These are phyloP conservation scores for Orchesellides sinensis DNA, from an alignment of 2,888 invertebrate species.

Conservation along the genomic window DNA sequence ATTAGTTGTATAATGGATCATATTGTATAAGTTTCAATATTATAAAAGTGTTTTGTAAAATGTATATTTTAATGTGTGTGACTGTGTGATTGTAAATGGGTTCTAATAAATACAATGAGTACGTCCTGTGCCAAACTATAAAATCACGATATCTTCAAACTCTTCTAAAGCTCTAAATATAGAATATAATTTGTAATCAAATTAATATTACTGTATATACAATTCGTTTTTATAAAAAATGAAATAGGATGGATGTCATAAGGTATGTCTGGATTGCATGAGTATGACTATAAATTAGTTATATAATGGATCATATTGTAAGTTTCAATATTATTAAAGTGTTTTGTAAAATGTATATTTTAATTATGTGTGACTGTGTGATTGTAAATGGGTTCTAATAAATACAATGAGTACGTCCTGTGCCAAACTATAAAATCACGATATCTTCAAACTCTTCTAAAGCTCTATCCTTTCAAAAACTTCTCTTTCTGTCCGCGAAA, in stretches of 20 bases:
- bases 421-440: slow-evolving; percentile 59
- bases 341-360: slow-evolving; percentile 14
- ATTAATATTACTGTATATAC: neutral
- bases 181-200: neutral
- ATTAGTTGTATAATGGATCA: neutral
- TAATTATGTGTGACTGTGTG: slow-evolving; percentile 18
- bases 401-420: slow-evolving; percentile 62
- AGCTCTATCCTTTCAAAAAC: slow-evolving; percentile 54
- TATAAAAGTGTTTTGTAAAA: neutral
- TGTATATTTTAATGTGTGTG: slow-evolving; percentile 19
- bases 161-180: slow-evolving; percentile 34
- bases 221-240: too few relatives aligned
- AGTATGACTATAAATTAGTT: too few relatives aligned
- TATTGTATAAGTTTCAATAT: slow-evolving; percentile 36
- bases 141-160: slow-evolving; percentile 14
- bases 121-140: slow-evolving; percentile 66
- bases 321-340: slow-evolving; percentile 14
- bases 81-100: slow-evolving; percentile 24
- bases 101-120: slow-evolving; percentile 60
- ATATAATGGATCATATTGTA: slow-evolving; percentile 12
- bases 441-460: slow-evolving; percentile 33
- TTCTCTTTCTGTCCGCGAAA: slow-evolving; percentile 24
- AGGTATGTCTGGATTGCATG: too few relatives aligned
- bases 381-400: slow-evolving; percentile 47
- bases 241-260: too few relatives aligned